Base-by-base conservation (phyloP, 1,140 invertebrate species). In the Scylla paramamosain region DNA sequence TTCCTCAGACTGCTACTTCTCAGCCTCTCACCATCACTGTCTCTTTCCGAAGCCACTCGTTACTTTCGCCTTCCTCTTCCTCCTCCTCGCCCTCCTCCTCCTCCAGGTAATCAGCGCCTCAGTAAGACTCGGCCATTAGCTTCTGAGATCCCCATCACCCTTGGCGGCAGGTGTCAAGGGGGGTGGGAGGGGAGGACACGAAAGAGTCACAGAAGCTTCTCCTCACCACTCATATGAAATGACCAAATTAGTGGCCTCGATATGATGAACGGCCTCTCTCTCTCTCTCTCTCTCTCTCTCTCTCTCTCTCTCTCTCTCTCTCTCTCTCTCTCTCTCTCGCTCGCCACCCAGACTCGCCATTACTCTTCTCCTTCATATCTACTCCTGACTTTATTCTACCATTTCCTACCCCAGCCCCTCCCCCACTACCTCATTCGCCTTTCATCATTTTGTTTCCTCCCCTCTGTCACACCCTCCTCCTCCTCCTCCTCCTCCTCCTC, bases 311-410 rank as follows among this genome's bases (percentile, higher is more conserved):
- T 39, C 87, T 32, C 31, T 88, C 87, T 32, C 87, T 88, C 87
- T 88, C 87, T 88, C 87, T 32, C 87, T 88, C 31, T 88, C 87
- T 88, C 87, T 88, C 87, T 88, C 87, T 88, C 87, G 39, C 87
- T 88, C 87, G 28, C 39, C 31, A 12, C 87, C 8, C 87, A 31
- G 28, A 2, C 31, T 45, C 87, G 8, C 12, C 29, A 32, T 31
- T 7, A 87, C 39, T 87, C 84, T 31, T 87, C 29, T 87, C 29
- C 32, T 28, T 12, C 3, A 29, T 32, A 4, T 86, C 83, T 29
- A 86, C 32, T 87, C 39, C 0, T 87, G 2, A n/a, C 14, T 87
- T n/a, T 31, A 32, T 16, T 32, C 29, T 14, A 87, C 14, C n/a
- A 31, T 29, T 59, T 59, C 52, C 52, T 59, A 0, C 52, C 52